phyloP scores from a whole-genome alignment of 2,888 invertebrate genomes.

The Pediacus dermestoides region DNA sequence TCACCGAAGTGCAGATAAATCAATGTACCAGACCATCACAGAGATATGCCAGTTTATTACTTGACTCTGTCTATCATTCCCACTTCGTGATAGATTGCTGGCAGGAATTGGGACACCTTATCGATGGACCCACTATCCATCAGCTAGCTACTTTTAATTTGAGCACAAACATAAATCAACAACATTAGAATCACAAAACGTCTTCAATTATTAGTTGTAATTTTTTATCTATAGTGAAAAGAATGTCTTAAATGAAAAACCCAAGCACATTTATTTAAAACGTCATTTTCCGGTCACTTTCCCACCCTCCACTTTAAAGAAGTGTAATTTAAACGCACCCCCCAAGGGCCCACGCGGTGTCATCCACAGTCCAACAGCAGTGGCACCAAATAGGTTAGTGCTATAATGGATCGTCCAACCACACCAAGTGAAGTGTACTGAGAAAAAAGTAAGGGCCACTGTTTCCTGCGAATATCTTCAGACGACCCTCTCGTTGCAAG shows the following conservation, averaged over 20 bases:
- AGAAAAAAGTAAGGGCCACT: too few species aligned
- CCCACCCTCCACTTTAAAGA: slow-evolving; percentile 33
- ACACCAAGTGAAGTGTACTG: too few species aligned
- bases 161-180: too few species aligned
- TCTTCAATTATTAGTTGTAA: too few species aligned
- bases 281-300: slow-evolving; percentile 41
- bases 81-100: slow-evolving; percentile 19
- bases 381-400: slow-evolving; percentile 4
- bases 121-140: slow-evolving; percentile 16
- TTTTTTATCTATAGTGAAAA: too few species aligned
- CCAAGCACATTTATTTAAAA: slow-evolving; percentile 48
- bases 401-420: neutral
- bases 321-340: slow-evolving; percentile 46
- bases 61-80: slow-evolving; percentile 25
- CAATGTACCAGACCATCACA: slow-evolving; percentile 43
- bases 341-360: slow-evolving; percentile 14
- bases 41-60: slow-evolving; percentile 45
- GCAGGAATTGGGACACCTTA: slow-evolving; percentile 25
- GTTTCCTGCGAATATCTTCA: neutral
- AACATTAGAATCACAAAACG: too few species aligned
- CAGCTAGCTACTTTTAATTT: too few species aligned
- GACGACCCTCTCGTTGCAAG: neutral
- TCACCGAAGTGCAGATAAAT: slow-evolving; percentile 47
- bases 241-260: slow-evolving; percentile 38
- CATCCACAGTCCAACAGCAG: slow-evolving; percentile 16